Conservation (phyloP, 2,888 invertebrate genomes). For the Habrosyne pyritoides region DNA sequence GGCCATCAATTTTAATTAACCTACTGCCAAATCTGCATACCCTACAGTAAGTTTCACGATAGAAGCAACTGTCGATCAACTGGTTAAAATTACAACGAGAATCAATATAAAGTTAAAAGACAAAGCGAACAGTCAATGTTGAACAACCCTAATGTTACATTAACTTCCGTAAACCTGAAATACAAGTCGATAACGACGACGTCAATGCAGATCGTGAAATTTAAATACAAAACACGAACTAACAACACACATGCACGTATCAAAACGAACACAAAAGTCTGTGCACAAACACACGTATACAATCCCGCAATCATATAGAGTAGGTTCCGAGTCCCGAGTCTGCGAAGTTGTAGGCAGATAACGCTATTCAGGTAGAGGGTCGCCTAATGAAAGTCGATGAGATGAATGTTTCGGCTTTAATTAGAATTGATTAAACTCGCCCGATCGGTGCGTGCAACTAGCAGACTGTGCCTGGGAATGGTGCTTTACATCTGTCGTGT, state of each 20-base stretch:
- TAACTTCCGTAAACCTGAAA: slow-evolving; percentile 1
- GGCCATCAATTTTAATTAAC: too few relatives aligned
- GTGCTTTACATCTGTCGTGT: not conserved
- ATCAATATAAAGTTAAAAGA: not conserved
- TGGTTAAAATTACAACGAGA: not conserved
- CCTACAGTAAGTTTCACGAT: too few relatives aligned
- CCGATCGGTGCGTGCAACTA: slow-evolving; percentile 31
- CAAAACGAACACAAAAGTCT: slow-evolving; percentile 30
- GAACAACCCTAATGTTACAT: slow-evolving; percentile 3
- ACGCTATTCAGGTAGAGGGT: slow-evolving; percentile 60
- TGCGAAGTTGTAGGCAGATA: slow-evolving; percentile 51
- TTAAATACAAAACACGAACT: not conserved
- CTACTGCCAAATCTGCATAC: too few relatives aligned
- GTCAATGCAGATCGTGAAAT: slow-evolving; percentile 13
- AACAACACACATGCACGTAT: slow-evolving; percentile 3
- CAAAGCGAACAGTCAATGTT: not conserved
- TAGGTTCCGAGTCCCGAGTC: slow-evolving; percentile 32
- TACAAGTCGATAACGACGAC: slow-evolving; percentile 8
- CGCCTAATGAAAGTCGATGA: slow-evolving; percentile 66
- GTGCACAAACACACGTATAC: slow-evolving; percentile 24
- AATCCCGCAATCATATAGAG: slow-evolving; percentile 27
- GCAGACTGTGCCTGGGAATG: not conserved
- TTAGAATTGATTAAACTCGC: slow-evolving; percentile 64
- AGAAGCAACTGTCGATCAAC: not conserved
- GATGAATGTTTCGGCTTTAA: slow-evolving; percentile 66